Base-by-base conservation (phyloP, 2,113 vertebrate species). In the Bambusicola thoracicus region DNA sequence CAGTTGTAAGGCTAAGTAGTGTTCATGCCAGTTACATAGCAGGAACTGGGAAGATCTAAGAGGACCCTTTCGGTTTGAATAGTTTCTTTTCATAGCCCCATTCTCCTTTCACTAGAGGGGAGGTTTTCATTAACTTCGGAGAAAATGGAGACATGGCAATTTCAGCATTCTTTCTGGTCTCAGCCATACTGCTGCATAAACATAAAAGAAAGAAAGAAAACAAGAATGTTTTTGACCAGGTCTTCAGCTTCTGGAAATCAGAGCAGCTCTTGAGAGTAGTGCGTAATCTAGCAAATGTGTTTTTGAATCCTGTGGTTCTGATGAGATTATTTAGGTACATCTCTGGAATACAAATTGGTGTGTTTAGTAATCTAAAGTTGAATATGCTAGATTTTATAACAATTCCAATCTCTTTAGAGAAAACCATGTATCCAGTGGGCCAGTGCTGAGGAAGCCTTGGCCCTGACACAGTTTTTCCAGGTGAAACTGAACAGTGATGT, bases 201-300 rank as follows among this genome's bases (percentile, higher is more conserved):
- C 14, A 20, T 34, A 59, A 51, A 70, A 82, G 27, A 59, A 65
- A 82, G 27, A 59, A 65, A 67, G 58, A 81, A 76, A 76, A 38
- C 30, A 43, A 38, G 38, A 65, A 40, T 6, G 5, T 48, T 89
- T 76, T n/a, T 51, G 56, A 56, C 13, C 22, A 58, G 10, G 53
- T 62, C 49, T 73, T 89, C 17, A 82, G 41, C 29, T 49, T 72
- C 74, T 80, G 44, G 44, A 89, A 90, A 34, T 44, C 13, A 48
- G 51, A 62, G 4, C 36, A 36, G 36, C 18, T 92, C 43, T 73
- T 91, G 65, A 36, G 14, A 18, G 27, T 86, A 79, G 43, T 29
- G 2, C 14, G 68, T 48, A 65, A 9, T 7, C 24, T 11, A 62
- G 11, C 0, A 0, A 78, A 7, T 32, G 40, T 68, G 16, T 0